Percentiles rank a stretch among this genome's conserved stretches.
Conservation (phyloP, 2,797 vertebrate species). For the Scomberomorus guttatus region DNA sequence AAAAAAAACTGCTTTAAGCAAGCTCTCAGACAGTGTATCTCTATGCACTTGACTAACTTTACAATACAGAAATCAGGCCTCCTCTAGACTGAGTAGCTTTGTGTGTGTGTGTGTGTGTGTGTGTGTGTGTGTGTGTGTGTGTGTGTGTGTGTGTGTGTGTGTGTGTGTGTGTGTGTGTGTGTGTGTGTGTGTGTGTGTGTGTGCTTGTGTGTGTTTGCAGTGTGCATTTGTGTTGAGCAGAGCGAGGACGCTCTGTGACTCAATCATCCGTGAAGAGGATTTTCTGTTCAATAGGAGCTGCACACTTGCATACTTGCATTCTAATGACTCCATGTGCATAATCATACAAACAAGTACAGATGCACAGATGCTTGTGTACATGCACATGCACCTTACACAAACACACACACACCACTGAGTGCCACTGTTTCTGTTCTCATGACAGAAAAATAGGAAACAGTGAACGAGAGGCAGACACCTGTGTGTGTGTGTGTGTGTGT, state of each 20-base stretch:
- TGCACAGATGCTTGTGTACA: conserved; percentile 19
- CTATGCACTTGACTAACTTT: conserved; percentile 76
- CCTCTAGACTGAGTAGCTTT: conserved; percentile 42
- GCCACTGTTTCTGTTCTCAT: conserved; percentile 29
- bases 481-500: too few species aligned
- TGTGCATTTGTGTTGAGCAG: conserved; percentile 50
- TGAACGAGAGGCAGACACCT: conserved; percentile 5
- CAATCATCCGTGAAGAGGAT: conserved; percentile 81
- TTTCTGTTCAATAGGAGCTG: conserved; percentile 80
- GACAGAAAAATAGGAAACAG: conserved; percentile 16
- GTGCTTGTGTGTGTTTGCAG: conserved; percentile 19
- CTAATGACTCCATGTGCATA: conserved; percentile 80
- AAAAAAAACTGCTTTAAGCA: conserved; percentile 65
- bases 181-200: conserved; percentile 30
- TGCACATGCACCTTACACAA: neutral
- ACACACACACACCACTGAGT: conserved; percentile 11
- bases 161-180: conserved; percentile 24
- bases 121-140: conserved; percentile 30
- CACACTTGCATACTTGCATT: conserved; percentile 85
- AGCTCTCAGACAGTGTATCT: conserved; percentile 61
- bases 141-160: conserved; percentile 21
- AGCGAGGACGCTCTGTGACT: conserved; percentile 64
- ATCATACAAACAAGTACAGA: conserved; percentile 67
- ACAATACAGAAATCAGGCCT: conserved; percentile 74
- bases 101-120: too few species aligned